Conservation (phyloP, 2,113 vertebrate genomes). For the Dromas ardeola region DNA sequence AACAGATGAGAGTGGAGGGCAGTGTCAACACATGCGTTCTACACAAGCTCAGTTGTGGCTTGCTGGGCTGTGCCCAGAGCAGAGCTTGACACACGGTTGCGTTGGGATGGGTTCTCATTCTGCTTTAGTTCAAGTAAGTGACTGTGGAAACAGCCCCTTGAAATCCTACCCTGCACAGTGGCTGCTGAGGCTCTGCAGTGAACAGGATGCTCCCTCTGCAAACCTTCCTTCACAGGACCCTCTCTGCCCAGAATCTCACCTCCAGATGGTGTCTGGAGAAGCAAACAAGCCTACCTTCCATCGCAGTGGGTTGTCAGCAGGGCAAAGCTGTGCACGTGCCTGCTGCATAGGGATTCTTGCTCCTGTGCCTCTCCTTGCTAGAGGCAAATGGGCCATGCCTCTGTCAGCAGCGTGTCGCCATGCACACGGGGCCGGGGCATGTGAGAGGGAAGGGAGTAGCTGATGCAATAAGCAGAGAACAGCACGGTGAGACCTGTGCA, state of each 20-base stretch:
- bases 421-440: rapidly evolving
- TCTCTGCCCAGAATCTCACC: neutral
- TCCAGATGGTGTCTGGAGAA: neutral
- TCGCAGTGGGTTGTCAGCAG: neutral
- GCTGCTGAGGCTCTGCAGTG: neutral
- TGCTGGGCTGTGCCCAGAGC: neutral
- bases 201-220: neutral
- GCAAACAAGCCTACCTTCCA: neutral
- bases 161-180: neutral
- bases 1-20: constrained; percentile 2
- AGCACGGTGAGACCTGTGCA: neutral
- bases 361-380: neutral
- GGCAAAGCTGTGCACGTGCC: neutral
- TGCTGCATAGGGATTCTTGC: neutral
- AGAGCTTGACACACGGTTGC: neutral
- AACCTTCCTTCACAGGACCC: neutral
- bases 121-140: neutral
- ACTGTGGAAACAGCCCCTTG: neutral
- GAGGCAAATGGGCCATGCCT: neutral
- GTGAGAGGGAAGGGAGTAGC: neutral
- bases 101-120: neutral
- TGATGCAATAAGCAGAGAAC: neutral
- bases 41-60: neutral
- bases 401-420: rapidly evolving
- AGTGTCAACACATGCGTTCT: neutral